phyloP scores from a whole-genome alignment of 2,113 vertebrate genomes.

The Indicator indicator region DNA sequence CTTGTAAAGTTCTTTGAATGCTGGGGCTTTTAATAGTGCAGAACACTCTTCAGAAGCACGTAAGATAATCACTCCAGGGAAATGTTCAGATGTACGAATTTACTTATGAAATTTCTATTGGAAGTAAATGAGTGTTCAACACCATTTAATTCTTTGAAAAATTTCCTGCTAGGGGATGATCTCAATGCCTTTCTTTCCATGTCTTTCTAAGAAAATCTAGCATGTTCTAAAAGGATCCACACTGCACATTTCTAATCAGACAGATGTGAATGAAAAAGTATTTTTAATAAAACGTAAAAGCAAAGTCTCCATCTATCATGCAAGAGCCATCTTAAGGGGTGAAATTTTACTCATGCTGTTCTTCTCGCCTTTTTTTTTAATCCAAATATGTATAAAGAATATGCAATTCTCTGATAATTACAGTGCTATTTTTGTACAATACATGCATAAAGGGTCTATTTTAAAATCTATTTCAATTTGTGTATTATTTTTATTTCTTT shows the following conservation, averaged over 20 bases:
- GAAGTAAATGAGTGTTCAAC: background rate
- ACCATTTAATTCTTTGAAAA: background rate
- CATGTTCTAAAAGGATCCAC: background rate
- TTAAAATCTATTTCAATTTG: background rate
- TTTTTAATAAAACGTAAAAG: background rate
- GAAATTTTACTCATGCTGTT: background rate
- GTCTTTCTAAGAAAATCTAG: background rate
- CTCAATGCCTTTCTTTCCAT: background rate
- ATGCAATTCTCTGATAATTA: background rate
- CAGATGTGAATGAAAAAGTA: background rate
- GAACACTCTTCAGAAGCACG: background rate
- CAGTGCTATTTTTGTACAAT: background rate
- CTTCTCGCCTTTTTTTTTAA: background rate
- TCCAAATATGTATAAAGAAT: background rate
- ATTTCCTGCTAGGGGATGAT: background rate
- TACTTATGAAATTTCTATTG: background rate
- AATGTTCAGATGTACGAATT: background rate
- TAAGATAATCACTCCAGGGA: background rate
- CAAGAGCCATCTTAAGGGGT: background rate
- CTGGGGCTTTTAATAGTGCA: background rate
- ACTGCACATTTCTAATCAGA: background rate
- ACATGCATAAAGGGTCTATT: background rate
- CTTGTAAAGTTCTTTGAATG: background rate
- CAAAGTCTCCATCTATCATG: accelerated
- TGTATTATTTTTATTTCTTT: background rate